These are phyloP conservation scores for Sorex maritimensis DNA, from an alignment of 2,797 vertebrate species.

Conservation along the genomic window DNA sequence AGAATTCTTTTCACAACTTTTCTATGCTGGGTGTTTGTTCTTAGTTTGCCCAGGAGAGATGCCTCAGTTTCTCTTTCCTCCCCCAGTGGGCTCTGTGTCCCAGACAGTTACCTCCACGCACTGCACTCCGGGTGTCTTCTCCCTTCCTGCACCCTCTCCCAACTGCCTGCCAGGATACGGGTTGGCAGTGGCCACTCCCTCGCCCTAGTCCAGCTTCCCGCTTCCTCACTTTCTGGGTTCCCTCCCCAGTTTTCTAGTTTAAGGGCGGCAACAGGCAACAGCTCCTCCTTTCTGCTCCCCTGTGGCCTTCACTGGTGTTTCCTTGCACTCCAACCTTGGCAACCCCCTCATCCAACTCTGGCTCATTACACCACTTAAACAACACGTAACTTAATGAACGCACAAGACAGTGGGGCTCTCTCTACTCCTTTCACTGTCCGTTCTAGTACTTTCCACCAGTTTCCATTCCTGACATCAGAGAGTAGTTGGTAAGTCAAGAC, in stretches of 20 bases:
- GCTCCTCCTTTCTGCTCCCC: neutral
- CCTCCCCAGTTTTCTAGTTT: neutral
- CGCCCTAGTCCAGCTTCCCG: neutral
- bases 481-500: neutral
- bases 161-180: neutral
- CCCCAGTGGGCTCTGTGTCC: neutral
- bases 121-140: neutral
- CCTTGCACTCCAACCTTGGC: neutral
- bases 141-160: neutral
- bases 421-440: slow-evolving; percentile 28
- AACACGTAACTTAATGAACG: neutral
- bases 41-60: neutral
- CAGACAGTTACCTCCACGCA: neutral
- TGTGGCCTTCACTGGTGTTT: neutral
- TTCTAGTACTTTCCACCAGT: neutral
- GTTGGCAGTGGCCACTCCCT: neutral
- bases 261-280: neutral
- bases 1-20: slow-evolving; percentile 39
- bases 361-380: neutral
- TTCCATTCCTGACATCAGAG: slow-evolving; percentile 39
- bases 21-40: neutral
- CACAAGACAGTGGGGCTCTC: neutral
- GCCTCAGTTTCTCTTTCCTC: neutral
- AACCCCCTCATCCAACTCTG: neutral
- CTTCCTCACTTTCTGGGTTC: neutral